phyloP scores from a whole-genome alignment of 2,113 vertebrate species.

The Bambusicola thoracicus region DNA sequence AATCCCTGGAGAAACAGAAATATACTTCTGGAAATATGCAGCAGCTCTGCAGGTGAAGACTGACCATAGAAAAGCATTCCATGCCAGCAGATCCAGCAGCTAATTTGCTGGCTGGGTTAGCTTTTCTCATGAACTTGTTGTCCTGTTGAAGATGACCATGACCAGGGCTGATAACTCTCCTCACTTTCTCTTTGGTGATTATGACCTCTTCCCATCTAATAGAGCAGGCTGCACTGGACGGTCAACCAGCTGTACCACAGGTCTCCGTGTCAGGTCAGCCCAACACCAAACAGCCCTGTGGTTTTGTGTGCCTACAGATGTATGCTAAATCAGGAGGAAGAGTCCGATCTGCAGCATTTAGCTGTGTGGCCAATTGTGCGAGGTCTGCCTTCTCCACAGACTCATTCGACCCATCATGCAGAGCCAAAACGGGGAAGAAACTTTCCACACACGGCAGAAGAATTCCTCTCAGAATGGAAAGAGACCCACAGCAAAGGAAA shows the following conservation, averaged over 20 bases:
- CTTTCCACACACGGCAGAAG: fast-evolving
- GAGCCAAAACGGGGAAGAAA: not conserved
- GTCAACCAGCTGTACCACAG: not conserved
- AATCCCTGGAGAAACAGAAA: slow-evolving; percentile 13
- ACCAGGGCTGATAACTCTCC: not conserved
- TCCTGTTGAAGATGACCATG: not conserved
- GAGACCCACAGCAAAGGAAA: not conserved
- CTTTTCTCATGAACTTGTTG: not conserved
- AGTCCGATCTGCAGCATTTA: not conserved
- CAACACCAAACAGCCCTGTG: not conserved
- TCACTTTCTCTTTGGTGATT: not conserved
- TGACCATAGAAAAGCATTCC: not conserved
- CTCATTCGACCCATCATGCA: not conserved
- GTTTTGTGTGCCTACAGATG: not conserved
- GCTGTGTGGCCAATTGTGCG: not conserved
- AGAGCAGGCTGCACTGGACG: not conserved
- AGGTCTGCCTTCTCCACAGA: not conserved
- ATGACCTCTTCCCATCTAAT: not conserved
- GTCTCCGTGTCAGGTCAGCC: not conserved
- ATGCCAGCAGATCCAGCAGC: not conserved
- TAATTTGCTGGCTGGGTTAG: not conserved
- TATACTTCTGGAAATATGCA: not conserved
- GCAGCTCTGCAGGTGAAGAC: not conserved
- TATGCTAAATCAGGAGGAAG: not conserved
- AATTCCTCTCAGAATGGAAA: not conserved